Base-by-base conservation (phyloP, 1,140 invertebrate species). In the Galendromus occidentalis region DNA sequence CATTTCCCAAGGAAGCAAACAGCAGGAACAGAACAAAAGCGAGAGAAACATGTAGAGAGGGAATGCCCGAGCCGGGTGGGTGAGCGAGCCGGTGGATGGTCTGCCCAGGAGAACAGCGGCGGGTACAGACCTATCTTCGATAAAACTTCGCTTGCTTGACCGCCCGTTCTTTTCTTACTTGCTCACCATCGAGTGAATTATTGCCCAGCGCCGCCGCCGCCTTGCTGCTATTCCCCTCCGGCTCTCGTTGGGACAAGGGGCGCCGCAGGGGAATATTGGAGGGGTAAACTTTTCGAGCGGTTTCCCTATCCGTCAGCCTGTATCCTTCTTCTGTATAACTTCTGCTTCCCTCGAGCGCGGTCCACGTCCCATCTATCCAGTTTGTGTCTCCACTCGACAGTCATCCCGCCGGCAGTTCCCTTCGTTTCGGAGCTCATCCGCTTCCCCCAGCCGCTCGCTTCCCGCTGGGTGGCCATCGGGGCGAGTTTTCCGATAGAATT, bases 401-500 rank as follows among this genome's bases (percentile, higher is more conserved):
- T 39, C 33, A 39, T 39, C 33, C 33, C 33, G 33, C 33, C 4
- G 9, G n/a, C n/a, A n/a, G n/a, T n/a, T n/a, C n/a, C 33, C 33
- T 9, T 39, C 33, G 33, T 6, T n/a, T n/a, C n/a, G n/a, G 4
- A 9, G 33, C 33, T 39, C 51, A 25, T 14, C 33, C 51, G 33
- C 51, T 59, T 25, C 25, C 9, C 22, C 9, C 9, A 39, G 33
- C n/a, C n/a, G 33, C 4, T 9, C 33, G 51, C 51, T 20, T 17
- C 45, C 28, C 45, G 14, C 18, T 6, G 4, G 25, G 25, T 20
- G 45, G 45, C 33, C 4, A 39, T 39, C 33, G 33, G 33, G 33
- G 51, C 51, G 33, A 59, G 25, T 59, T 59, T 59, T 20, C 51
- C 51, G 51, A 59, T 59, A 59, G 51, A 59, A 59, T 59, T 59